Evolutionary conservation across 2,888 invertebrate genomes (phyloP).

Genomic region (Chrysolina americana): DNA sequence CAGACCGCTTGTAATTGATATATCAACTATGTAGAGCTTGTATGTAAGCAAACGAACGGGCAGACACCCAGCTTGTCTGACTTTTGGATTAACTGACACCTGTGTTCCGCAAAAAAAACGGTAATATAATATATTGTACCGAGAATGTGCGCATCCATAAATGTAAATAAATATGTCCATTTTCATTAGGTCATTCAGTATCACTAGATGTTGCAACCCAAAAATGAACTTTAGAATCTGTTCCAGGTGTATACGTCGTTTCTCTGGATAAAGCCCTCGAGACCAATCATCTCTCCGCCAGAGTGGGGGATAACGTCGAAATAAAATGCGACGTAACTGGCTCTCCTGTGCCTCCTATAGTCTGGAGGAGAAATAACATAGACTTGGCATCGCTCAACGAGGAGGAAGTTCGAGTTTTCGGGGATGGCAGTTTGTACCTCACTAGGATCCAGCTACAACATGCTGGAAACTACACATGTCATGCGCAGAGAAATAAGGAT

Average conservation of each 20-base stretch:
- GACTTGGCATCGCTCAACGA: slow-evolving; percentile 76
- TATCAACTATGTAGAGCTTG: no score
- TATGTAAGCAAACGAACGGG: no score
- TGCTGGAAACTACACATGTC: slow-evolving; percentile 85
- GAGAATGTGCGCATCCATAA: no score
- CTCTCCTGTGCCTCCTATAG: slow-evolving; percentile 78
- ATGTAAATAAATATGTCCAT: neutral
- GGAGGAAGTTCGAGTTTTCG: slow-evolving; percentile 79
- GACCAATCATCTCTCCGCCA: slow-evolving; percentile 79
- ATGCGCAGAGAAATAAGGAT: slow-evolving; percentile 80
- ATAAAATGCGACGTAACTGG: slow-evolving; percentile 84
- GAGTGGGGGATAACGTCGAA: slow-evolving; percentile 83
- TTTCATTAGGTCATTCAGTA: neutral
- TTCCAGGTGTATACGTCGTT: slow-evolving; percentile 79
- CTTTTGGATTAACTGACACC: no score
- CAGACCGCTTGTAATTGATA: no score
- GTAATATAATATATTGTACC: no score
- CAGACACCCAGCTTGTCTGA: no score
- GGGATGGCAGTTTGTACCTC: slow-evolving; percentile 82
- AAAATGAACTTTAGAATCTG: slow-evolving; percentile 27
- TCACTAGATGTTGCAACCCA: slow-evolving; percentile 4
- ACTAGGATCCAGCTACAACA: slow-evolving; percentile 81
- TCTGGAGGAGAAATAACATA: slow-evolving; percentile 80
- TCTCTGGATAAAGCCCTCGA: slow-evolving; percentile 81
- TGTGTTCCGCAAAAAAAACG: no score